Conservation (phyloP, 2,888 invertebrate genomes). For the Labia minor region DNA sequence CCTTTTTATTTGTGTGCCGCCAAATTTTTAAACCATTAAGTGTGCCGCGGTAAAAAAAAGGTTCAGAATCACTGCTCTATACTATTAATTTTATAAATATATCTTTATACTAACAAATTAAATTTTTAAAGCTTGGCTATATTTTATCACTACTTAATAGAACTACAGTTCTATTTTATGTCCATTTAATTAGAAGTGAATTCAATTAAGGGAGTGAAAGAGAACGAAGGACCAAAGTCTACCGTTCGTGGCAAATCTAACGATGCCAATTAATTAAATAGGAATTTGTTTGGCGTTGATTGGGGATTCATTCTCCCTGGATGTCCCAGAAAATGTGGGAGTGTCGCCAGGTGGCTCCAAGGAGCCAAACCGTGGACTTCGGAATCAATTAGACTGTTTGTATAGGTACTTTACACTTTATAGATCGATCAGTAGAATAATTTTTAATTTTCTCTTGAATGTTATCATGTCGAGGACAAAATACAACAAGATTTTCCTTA, state of each 20-base stretch:
- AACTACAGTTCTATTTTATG: background rate
- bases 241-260: background rate
- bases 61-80: no score
- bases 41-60: no score
- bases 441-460: background rate
- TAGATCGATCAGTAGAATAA: background rate
- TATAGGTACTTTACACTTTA: background rate
- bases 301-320: background rate
- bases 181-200: conserved; percentile 5
- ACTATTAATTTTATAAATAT: no score
- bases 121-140: no score
- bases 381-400: background rate
- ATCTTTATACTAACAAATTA: no score
- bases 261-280: conserved; percentile 1
- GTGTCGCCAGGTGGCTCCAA: background rate
- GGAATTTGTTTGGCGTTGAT: conserved; percentile 4
- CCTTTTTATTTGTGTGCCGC: no score
- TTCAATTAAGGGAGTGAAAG: conserved; percentile 2
- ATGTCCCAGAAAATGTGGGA: background rate
- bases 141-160: no score
- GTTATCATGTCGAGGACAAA: no score
- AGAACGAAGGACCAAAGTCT: background rate
- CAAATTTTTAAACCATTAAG: no score
- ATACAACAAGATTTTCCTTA: no score
- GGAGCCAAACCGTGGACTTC: background rate